These are phyloP conservation scores for Caloenas nicobarica DNA, from an alignment of 2,113 vertebrate genomes.

Conservation along the genomic window DNA sequence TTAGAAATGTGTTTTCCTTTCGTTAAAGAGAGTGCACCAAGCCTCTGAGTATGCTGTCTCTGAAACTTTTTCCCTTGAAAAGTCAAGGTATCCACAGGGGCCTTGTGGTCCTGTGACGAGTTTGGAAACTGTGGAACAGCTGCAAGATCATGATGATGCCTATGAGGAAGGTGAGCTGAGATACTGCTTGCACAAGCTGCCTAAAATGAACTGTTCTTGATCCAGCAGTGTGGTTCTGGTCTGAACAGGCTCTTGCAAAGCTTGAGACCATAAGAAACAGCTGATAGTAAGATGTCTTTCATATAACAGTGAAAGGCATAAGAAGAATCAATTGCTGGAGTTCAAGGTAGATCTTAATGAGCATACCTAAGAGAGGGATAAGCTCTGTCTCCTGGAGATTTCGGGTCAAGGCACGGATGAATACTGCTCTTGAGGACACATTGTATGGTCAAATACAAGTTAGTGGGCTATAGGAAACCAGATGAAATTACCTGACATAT, in stretches of 20 bases:
- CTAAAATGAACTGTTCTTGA: background rate
- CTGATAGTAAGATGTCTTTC: background rate
- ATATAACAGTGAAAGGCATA: background rate
- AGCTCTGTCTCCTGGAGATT: background rate
- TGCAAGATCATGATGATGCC: constrained; percentile 81
- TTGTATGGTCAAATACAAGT: background rate
- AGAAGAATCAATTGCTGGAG: background rate
- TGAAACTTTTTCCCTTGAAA: constrained; percentile 76
- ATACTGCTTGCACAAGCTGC: background rate
- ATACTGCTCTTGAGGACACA: background rate
- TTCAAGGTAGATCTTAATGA: background rate
- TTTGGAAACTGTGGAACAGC: constrained; percentile 75
- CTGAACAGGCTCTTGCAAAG: background rate
- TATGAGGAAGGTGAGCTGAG: constrained; percentile 83
- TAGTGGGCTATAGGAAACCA: background rate
- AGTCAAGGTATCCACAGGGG: constrained; percentile 46
- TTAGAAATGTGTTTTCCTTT: constrained; percentile 13
- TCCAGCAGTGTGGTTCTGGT: background rate
- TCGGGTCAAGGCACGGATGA: background rate
- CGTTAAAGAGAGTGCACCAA: constrained; percentile 79
- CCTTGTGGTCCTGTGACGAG: constrained; percentile 30
- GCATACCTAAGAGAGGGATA: background rate
- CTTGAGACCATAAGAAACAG: background rate
- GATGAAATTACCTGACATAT: background rate
- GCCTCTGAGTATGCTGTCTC: constrained; percentile 81